These are phyloP conservation scores for Metridium senile DNA, from an alignment of 92 coral and sea anemone species.

Conservation along the genomic window DNA sequence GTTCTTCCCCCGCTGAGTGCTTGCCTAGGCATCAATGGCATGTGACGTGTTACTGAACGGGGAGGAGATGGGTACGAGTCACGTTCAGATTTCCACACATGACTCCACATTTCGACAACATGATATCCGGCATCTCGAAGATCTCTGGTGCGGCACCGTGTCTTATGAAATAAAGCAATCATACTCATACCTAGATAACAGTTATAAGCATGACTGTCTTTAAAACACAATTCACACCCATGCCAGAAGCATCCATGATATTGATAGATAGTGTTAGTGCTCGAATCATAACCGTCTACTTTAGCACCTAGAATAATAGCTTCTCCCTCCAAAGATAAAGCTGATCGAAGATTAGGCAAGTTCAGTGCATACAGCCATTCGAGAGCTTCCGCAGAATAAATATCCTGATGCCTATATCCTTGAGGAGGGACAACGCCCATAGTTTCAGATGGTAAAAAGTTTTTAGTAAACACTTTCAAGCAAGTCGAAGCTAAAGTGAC, in stretches of 20 bases:
- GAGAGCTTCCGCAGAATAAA: background rate
- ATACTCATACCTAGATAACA: background rate
- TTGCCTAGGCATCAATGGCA: constrained; percentile 3
- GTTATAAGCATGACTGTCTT: background rate
- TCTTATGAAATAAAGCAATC: background rate
- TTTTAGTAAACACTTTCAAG: background rate
- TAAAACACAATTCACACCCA: constrained; percentile 9
- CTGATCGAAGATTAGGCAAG: background rate
- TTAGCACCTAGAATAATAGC: background rate
- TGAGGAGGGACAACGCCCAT: constrained; percentile 18
- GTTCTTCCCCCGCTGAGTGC: constrained; percentile 19
- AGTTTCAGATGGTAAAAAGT: constrained; percentile 5
- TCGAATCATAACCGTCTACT: constrained; percentile 20
- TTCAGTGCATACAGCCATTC: constrained; percentile 21
- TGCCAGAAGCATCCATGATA: constrained; percentile 26
- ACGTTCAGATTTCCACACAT: background rate
- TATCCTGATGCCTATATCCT: constrained; percentile 13
- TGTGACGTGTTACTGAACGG: background rate
- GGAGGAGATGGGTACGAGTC: background rate
- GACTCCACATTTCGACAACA: constrained; percentile 3
- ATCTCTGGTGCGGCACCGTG: background rate
- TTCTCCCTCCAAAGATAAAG: background rate
- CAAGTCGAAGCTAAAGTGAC: constrained; percentile 22
- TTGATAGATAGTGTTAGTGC: constrained; percentile 5
- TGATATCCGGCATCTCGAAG: background rate